phyloP scores from a whole-genome alignment of 2,797 vertebrate species.

The Eutrigla gurnardus region DNA sequence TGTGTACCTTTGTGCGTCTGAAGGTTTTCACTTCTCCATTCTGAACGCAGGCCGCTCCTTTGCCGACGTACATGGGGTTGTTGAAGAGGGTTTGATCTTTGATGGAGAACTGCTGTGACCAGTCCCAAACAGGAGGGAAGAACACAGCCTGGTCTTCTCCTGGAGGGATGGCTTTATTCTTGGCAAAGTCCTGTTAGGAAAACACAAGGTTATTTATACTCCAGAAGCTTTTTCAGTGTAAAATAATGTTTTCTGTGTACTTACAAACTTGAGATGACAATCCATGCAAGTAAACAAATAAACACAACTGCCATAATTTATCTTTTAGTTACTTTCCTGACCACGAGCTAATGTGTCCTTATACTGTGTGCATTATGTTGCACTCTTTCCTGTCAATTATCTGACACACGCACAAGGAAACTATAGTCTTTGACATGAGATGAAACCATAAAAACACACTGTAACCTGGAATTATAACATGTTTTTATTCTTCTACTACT shows the following conservation, averaged over 20 bases:
- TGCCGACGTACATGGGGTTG: conserved; percentile 94
- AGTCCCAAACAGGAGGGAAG: conserved; percentile 98
- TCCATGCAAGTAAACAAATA: not conserved
- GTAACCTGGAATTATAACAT: too few species aligned
- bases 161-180: conserved; percentile 92
- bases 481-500: too few species aligned
- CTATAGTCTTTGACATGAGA: conserved; percentile 19
- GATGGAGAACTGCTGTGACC: conserved; percentile 92
- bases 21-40: conserved; percentile 90
- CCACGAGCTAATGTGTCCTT: not conserved
- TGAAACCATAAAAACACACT: conserved; percentile 17
- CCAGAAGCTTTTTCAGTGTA: not conserved
- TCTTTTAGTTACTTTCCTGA: conserved; percentile 2
- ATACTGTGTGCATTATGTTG: not conserved
- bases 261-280: not conserved
- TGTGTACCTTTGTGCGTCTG: conserved; percentile 90
- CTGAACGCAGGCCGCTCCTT: conserved; percentile 87
- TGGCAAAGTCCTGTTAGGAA: conserved; percentile 86
- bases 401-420: conserved; percentile 20
- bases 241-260: not conserved
- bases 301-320: not conserved
- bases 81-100: conserved; percentile 94
- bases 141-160: conserved; percentile 89
- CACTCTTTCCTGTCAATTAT: conserved; percentile 32
- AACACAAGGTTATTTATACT: conserved; percentile 17